These are phyloP conservation scores for Brachyopa scutellaris DNA, from an alignment of 2,888 invertebrate genomes.

Conservation along the genomic window DNA sequence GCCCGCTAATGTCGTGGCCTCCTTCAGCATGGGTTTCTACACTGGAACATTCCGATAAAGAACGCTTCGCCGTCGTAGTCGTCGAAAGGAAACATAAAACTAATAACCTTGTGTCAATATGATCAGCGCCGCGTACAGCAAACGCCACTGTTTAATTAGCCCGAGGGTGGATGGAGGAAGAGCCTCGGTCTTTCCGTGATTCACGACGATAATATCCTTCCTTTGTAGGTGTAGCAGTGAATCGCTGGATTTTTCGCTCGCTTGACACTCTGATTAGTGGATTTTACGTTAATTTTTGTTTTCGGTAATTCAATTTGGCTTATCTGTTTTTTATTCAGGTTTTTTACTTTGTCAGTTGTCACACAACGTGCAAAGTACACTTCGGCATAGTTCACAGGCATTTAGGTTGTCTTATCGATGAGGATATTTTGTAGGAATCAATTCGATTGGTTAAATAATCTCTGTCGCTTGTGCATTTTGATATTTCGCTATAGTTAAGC, in stretches of 20 bases:
- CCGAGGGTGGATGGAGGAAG: slow-evolving; percentile 8
- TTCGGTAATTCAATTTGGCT: slow-evolving; percentile 55
- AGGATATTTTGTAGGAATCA: slow-evolving; percentile 1
- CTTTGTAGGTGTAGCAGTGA: slow-evolving; percentile 42
- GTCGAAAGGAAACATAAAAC: slow-evolving; percentile 54
- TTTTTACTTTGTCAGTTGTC: slow-evolving; percentile 45
- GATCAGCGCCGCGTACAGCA: slow-evolving; percentile 55
- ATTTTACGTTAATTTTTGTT: slow-evolving; percentile 63
- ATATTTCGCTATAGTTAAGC: slow-evolving; percentile 18
- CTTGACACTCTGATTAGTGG: slow-evolving; percentile 52
- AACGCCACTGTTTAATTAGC: slow-evolving; percentile 63
- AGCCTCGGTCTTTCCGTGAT: slow-evolving; percentile 44
- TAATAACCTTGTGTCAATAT: slow-evolving; percentile 64
- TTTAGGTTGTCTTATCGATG: slow-evolving; percentile 3
- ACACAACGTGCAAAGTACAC: slow-evolving; percentile 35
- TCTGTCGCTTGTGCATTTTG: slow-evolving; percentile 24
- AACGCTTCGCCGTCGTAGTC: no score
- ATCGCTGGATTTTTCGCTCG: slow-evolving; percentile 36
- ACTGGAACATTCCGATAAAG: slow-evolving; percentile 54
- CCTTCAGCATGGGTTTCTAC: slow-evolving; percentile 41
- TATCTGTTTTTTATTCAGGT: slow-evolving; percentile 49
- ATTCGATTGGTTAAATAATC: slow-evolving; percentile 9
- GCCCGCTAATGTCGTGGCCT: slow-evolving; percentile 42
- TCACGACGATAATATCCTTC: slow-evolving; percentile 53
- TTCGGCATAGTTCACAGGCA: slow-evolving; percentile 51